A percentile compares a stretch with the other conserved stretches of the same genome.
phyloP scores from a whole-genome alignment of 2,888 invertebrate species.

The Melanostoma scalare region DNA sequence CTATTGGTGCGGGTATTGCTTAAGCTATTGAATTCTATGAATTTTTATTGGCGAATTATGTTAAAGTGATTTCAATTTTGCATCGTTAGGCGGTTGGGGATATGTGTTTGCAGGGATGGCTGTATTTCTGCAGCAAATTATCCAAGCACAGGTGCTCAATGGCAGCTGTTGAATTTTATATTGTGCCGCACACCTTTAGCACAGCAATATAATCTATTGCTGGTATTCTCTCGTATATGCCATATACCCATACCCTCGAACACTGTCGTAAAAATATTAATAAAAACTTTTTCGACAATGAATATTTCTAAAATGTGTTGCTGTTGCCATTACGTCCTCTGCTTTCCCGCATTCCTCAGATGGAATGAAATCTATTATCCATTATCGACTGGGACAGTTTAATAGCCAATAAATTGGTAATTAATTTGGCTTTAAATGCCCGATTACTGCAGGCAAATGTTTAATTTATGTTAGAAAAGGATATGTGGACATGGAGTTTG shows the following conservation, averaged over 20 bases:
- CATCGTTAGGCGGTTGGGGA: conserved; percentile 50
- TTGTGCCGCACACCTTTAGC: conserved; percentile 38
- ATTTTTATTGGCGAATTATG: conserved; percentile 72
- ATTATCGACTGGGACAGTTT: too few species aligned
- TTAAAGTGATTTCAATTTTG: conserved; percentile 72
- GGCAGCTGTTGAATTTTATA: conserved; percentile 56
- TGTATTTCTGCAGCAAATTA: conserved; percentile 49
- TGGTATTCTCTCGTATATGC: neutral
- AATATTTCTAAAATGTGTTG: conserved; percentile 28
- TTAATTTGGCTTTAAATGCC: too few species aligned
- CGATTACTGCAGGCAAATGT: too few species aligned
- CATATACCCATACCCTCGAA: neutral
- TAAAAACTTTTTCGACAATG: conserved; percentile 45
- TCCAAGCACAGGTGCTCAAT: conserved; percentile 64
- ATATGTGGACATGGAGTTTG: too few species aligned
- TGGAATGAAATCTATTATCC: too few species aligned
- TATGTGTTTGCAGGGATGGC: conserved; percentile 6
- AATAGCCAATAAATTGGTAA: too few species aligned
- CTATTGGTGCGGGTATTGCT: neutral
- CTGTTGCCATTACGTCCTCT: too few species aligned
- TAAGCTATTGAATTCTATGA: conserved; percentile 68
- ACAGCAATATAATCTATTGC: conserved; percentile 43
- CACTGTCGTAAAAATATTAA: conserved; percentile 52
- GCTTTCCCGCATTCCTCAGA: too few species aligned
- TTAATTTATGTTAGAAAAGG: too few species aligned